Percentiles rank a stretch among this genome's conserved stretches.
These are phyloP conservation scores for Hyles lineata DNA, from an alignment of 2,888 invertebrate genomes.

Conservation along the genomic window DNA sequence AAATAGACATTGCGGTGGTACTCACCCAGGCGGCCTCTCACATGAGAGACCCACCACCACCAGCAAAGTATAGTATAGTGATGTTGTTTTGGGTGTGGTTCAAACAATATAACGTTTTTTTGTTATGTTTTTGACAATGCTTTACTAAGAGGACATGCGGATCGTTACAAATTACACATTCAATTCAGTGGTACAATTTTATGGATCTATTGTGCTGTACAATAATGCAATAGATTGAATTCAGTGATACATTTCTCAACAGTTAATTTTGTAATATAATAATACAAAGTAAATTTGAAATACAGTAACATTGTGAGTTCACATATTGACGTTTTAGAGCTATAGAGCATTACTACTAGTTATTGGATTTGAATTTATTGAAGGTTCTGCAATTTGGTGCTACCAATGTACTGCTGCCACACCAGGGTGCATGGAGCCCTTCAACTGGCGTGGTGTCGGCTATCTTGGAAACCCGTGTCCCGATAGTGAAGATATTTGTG, in stretches of 20 bases:
- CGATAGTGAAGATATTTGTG: slow-evolving; percentile 93
- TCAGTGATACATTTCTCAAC: no score
- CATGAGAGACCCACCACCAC: no score
- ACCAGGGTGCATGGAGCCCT: slow-evolving; percentile 93
- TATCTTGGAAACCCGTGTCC: slow-evolving; percentile 93
- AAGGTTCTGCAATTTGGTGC: slow-evolving; percentile 90
- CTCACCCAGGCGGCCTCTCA: no score
- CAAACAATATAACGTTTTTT: slow-evolving; percentile 16
- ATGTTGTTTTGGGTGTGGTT: slow-evolving; percentile 53
- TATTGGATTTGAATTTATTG: slow-evolving; percentile 33
- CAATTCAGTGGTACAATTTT: background rate
- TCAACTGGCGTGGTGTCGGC: slow-evolving; percentile 91
- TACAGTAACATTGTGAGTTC: no score
- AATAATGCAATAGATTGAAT: background rate
- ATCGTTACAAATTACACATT: background rate
- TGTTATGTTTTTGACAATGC: slow-evolving; percentile 34
- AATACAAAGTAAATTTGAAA: no score
- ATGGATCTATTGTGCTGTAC: background rate
- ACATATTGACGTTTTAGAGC: no score
- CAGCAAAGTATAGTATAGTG: background rate
- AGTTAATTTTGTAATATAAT: no score
- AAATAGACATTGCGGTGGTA: no score
- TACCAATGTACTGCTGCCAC: slow-evolving; percentile 95
- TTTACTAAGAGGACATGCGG: slow-evolving; percentile 36
- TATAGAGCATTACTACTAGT: no score